These are phyloP conservation scores for Melikaiella ostensackeni DNA, from an alignment of 2,888 invertebrate genomes.

Conservation along the genomic window DNA sequence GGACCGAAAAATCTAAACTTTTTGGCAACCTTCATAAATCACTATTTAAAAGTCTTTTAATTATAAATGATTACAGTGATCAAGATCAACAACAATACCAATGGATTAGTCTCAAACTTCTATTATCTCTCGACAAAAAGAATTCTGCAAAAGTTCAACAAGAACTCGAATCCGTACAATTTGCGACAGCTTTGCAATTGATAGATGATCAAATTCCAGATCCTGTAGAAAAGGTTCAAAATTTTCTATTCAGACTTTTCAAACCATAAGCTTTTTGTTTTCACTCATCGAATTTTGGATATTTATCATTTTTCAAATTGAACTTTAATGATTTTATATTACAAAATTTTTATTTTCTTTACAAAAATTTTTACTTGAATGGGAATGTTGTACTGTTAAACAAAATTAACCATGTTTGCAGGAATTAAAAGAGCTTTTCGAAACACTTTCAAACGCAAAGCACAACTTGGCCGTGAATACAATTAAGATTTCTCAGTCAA, in stretches of 20 bases:
- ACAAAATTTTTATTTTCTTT: no score
- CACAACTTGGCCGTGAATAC: slow-evolving; percentile 70
- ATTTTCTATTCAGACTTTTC: neutral
- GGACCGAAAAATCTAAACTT: no score
- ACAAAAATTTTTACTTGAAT: no score
- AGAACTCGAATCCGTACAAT: slow-evolving; percentile 57
- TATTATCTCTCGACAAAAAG: slow-evolving; percentile 54
- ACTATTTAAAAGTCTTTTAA: no score
- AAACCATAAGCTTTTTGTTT: no score
- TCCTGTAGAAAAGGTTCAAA: slow-evolving; percentile 51
- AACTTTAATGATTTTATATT: no score
- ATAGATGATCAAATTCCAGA: slow-evolving; percentile 55
- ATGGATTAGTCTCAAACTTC: slow-evolving; percentile 64
- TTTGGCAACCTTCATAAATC: no score
- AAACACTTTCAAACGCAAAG: slow-evolving; percentile 50
- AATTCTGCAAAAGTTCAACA: slow-evolving; percentile 50
- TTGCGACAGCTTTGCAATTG: slow-evolving; percentile 55
- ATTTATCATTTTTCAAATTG: no score
- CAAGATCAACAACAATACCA: slow-evolving; percentile 53
- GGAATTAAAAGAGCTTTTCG: slow-evolving; percentile 61
- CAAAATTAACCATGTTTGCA: slow-evolving; percentile 43
- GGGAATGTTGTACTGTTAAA: neutral
- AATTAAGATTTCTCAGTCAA: slow-evolving; percentile 72
- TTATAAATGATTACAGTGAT: slow-evolving; percentile 42
- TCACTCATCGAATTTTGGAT: no score